Conservation (phyloP, 2,888 invertebrate species). For the Helicoverpa assulta region DNA sequence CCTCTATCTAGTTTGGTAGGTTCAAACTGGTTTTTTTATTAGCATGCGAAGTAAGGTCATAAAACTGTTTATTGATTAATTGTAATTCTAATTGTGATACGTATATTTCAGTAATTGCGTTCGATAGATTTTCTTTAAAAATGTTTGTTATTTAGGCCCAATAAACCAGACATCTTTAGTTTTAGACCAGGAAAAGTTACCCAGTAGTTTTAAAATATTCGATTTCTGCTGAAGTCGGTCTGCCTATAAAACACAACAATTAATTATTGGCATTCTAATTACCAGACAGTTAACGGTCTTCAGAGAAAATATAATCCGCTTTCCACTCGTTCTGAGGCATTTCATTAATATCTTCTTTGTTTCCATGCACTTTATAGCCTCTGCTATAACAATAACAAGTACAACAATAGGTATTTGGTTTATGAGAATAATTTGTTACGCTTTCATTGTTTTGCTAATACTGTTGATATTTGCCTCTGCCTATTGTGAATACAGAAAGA, state of each 20-base stretch:
- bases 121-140: too few species aligned
- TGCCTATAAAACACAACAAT: neutral
- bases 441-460: neutral
- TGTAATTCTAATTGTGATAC: constrained; percentile 6
- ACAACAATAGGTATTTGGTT: constrained; percentile 21
- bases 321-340: constrained; percentile 5
- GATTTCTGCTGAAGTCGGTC: neutral
- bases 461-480: neutral
- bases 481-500: neutral
- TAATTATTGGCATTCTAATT: neutral
- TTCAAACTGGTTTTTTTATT: constrained; percentile 40
- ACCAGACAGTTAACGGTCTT: neutral
- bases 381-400: constrained; percentile 11
- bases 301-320: neutral
- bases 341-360: constrained; percentile 21
- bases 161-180: too few species aligned
- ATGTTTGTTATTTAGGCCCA: too few species aligned
- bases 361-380: constrained; percentile 4
- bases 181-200: too few species aligned
- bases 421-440: constrained; percentile 11
- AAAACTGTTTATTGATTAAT: constrained; percentile 45
- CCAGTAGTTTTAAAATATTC: neutral
- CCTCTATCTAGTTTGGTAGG: constrained; percentile 35
- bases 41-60: constrained; percentile 16
- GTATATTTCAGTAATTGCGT: too few species aligned